phyloP scores from a whole-genome alignment of 2,888 invertebrate genomes.

The Helobdella robusta region DNA sequence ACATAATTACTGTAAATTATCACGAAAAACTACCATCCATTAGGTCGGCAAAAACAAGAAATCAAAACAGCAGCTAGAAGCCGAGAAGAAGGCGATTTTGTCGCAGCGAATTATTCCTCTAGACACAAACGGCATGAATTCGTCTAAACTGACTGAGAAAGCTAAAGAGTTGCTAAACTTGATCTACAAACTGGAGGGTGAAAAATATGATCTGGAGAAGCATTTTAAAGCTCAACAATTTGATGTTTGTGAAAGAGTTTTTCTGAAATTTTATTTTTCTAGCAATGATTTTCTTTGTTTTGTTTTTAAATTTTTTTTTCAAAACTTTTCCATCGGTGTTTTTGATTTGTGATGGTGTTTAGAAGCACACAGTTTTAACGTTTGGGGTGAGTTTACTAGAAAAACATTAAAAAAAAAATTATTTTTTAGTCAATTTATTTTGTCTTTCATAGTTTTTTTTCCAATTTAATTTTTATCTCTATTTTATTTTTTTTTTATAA shows the following conservation, averaged over 20 bases:
- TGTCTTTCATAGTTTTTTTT: no score
- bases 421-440: no score
- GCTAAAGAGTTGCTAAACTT: conserved; percentile 85
- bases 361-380: no score
- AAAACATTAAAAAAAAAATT: background rate
- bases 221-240: conserved; percentile 97
- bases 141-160: conserved; percentile 71
- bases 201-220: conserved; percentile 95
- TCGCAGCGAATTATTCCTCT: conserved; percentile 53
- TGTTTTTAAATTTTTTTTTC: background rate
- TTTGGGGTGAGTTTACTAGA: background rate
- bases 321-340: no score
- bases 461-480: background rate
- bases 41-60: conserved; percentile 59
- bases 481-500: background rate
- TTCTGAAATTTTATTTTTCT: background rate
- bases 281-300: background rate
- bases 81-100: conserved; percentile 93
- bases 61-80: conserved; percentile 98
- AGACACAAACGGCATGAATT: conserved; percentile 66
- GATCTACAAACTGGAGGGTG: conserved; percentile 89
- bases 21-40: no score
- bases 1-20: no score
- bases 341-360: no score
- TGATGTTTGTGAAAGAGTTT: conserved; percentile 64